A percentile compares a stretch with the other conserved stretches of the same genome.
phyloP scores from a whole-genome alignment of 2,888 invertebrate genomes.

The Pammene fasciana region DNA sequence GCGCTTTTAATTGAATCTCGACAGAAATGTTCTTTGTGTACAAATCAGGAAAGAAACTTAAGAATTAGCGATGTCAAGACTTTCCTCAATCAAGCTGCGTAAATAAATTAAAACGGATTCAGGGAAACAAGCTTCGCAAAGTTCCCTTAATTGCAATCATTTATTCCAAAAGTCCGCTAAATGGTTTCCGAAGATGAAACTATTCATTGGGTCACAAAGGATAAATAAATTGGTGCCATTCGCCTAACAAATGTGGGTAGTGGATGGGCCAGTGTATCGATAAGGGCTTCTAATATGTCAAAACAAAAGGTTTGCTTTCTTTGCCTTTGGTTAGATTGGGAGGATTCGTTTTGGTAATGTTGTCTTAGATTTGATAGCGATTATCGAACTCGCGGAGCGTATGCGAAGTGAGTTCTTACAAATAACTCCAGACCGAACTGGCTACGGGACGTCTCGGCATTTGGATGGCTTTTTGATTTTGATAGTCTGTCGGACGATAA shows the following conservation, averaged over 20 bases:
- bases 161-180: slow-evolving; percentile 50
- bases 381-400: too few relatives aligned
- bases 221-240: slow-evolving; percentile 67
- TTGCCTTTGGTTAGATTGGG: background rate
- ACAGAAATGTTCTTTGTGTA: background rate
- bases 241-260: slow-evolving; percentile 68
- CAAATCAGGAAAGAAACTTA: slow-evolving; percentile 1
- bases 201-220: slow-evolving; percentile 63
- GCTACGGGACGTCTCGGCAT: too few relatives aligned
- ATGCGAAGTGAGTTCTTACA: too few relatives aligned
- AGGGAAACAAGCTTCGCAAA: slow-evolving; percentile 21
- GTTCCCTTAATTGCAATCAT: slow-evolving; percentile 27
- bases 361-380: background rate
- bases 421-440: too few relatives aligned
- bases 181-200: slow-evolving; percentile 61
- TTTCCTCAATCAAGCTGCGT: background rate
- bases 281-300: slow-evolving; percentile 40
- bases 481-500: too few relatives aligned
- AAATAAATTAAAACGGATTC: slow-evolving; percentile 14
- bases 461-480: too few relatives aligned
- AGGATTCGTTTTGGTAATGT: slow-evolving; percentile 4
- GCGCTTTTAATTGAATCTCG: background rate
- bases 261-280: slow-evolving; percentile 62
- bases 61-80: slow-evolving; percentile 5
- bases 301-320: slow-evolving; percentile 29